phyloP scores from a whole-genome alignment of 2,888 invertebrate genomes.

The Dimorphilus gyrociliatus region DNA sequence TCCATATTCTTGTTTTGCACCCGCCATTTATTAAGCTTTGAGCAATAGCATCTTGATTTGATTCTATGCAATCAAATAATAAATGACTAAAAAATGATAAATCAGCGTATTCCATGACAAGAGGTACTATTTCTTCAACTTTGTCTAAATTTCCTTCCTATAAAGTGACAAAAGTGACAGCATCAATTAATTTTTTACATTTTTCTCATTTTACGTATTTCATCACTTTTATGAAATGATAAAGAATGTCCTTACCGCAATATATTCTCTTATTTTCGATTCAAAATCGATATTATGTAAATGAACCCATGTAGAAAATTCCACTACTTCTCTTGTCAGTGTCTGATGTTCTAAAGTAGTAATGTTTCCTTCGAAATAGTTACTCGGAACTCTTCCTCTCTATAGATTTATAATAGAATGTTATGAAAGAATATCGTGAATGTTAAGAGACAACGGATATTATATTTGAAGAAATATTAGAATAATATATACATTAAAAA shows the following conservation, averaged over 20 bases:
- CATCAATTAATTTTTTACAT: no score
- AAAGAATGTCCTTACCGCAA: no score
- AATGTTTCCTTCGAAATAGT: constrained; percentile 3
- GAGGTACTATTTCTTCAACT: constrained; percentile 16
- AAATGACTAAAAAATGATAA: constrained; percentile 15
- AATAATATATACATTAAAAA: no score
- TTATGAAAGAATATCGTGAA: no score
- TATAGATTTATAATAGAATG: not conserved
- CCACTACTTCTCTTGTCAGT: constrained; percentile 13
- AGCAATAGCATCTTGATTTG: constrained; percentile 18
- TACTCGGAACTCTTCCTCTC: constrained; percentile 1
- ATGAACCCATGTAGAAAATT: constrained; percentile 19
- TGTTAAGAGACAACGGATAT: no score
- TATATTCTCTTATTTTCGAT: constrained; percentile 14
- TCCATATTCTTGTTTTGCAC: constrained; percentile 19
- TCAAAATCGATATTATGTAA: constrained; percentile 18
- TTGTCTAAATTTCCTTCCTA: constrained; percentile 17
- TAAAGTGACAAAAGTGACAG: constrained; percentile 3
- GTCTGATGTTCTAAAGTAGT: constrained; percentile 6
- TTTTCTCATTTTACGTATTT: not conserved
- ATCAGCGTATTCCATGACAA: constrained; percentile 16
- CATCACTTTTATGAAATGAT: constrained; percentile 1
- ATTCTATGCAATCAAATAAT: constrained; percentile 23
- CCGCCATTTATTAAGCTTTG: constrained; percentile 19
- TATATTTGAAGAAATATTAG: no score